These are phyloP conservation scores for Ochropacha duplaris DNA, from an alignment of 2,888 invertebrate species.

Conservation along the genomic window DNA sequence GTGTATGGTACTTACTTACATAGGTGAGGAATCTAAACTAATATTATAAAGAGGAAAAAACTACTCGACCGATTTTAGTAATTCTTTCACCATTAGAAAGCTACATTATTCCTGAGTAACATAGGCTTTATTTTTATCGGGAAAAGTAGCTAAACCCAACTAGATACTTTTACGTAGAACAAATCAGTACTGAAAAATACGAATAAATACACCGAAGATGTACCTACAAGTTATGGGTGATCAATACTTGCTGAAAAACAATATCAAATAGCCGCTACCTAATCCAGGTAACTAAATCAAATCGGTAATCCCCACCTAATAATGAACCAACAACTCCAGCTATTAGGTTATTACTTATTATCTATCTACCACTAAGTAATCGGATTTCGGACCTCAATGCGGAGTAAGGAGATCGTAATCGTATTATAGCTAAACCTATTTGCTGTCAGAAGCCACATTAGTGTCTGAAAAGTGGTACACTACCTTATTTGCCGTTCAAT, in stretches of 20 bases:
- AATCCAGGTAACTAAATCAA: background rate
- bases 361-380: conserved; percentile 5
- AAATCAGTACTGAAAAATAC: too few species aligned
- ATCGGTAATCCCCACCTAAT: background rate
- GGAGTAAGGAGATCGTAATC: conserved; percentile 17
- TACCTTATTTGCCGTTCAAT: conserved; percentile 23
- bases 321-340: background rate
- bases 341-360: background rate
- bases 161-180: too few species aligned
- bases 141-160: too few species aligned
- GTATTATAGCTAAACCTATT: conserved; percentile 39
- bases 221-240: background rate
- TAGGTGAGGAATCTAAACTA: too few species aligned
- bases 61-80: too few species aligned
- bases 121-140: too few species aligned
- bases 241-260: background rate
- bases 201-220: too few species aligned
- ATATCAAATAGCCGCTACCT: background rate
- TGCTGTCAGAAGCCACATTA: conserved; percentile 35
- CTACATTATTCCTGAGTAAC: too few species aligned
- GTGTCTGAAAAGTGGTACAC: conserved; percentile 14
- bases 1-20: too few species aligned
- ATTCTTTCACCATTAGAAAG: too few species aligned
- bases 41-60: too few species aligned
- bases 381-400: conserved; percentile 5